Conservation (phyloP, 2,888 invertebrate genomes). For the Ecliptopera silaceata region DNA sequence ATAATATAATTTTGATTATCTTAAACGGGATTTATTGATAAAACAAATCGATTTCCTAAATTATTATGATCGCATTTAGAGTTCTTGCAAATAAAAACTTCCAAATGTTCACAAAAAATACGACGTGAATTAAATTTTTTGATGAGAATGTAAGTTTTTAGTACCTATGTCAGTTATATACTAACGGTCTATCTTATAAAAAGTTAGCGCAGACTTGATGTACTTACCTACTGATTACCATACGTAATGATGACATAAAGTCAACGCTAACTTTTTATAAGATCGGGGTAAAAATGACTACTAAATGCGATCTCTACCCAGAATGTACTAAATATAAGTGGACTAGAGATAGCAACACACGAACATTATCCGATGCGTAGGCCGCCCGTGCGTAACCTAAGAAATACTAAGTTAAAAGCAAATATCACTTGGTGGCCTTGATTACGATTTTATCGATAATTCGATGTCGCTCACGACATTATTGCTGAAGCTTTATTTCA, state of each 20-base stretch:
- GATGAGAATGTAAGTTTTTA: too few species aligned
- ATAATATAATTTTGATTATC: slow-evolving; percentile 49
- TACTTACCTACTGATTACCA: too few species aligned
- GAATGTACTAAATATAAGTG: slow-evolving; percentile 27
- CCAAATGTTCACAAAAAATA: too few species aligned
- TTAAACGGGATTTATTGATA: slow-evolving; percentile 38
- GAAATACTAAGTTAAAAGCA: slow-evolving; percentile 51
- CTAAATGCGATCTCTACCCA: slow-evolving; percentile 13
- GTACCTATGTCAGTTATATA: too few species aligned
- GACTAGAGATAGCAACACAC: slow-evolving; percentile 42
- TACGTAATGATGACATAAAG: too few species aligned
- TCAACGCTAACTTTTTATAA: too few species aligned
- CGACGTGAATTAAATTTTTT: too few species aligned
- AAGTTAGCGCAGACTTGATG: too few species aligned
- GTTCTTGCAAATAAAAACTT: not conserved
- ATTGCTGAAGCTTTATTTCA: slow-evolving; percentile 2
- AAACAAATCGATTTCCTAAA: slow-evolving; percentile 13
- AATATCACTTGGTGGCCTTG: slow-evolving; percentile 58
- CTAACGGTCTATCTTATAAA: too few species aligned
- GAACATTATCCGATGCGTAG: slow-evolving; percentile 38
- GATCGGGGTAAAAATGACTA: not conserved
- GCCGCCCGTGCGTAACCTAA: slow-evolving; percentile 38
- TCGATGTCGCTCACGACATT: slow-evolving; percentile 10
- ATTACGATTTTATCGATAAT: slow-evolving; percentile 28
- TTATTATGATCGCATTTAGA: slow-evolving; percentile 1